Conservation (phyloP, 2,888 invertebrate species). For the Caradrina clavipalpis region DNA sequence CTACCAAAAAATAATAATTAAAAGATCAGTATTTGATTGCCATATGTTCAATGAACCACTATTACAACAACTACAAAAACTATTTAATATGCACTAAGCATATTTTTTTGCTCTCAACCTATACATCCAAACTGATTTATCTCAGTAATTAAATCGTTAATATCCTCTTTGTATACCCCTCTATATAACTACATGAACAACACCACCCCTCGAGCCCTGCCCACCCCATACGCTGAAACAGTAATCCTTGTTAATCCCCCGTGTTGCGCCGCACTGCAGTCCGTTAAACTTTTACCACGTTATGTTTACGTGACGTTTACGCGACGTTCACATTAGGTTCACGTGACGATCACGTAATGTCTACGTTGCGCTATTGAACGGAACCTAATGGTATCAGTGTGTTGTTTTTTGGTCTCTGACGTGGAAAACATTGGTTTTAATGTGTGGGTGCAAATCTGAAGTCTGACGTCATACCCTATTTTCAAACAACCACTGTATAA, state of each 20-base stretch:
- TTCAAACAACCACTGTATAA: too few species aligned
- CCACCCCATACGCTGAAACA: constrained; percentile 8
- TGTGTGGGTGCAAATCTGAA: constrained; percentile 14
- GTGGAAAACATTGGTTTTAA: constrained; percentile 7
- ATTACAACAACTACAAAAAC: too few species aligned
- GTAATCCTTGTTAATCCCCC: constrained; percentile 36
- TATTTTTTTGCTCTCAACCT: too few species aligned
- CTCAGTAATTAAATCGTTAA: too few species aligned
- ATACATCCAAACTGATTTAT: too few species aligned
- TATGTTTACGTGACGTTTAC: constrained; percentile 38
- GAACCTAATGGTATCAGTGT: constrained; percentile 21
- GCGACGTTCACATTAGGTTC: constrained; percentile 12
- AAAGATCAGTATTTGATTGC: too few species aligned
- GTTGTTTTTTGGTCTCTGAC: constrained; percentile 20
- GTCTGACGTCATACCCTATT: constrained; percentile 36
- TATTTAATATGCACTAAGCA: too few species aligned
- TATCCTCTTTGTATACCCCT: too few species aligned
- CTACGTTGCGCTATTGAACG: constrained; percentile 42
- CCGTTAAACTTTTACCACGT: constrained; percentile 44
- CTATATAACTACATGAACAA: neutral
- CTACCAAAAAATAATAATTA: too few species aligned
- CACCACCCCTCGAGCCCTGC: neutral
- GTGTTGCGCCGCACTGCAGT: constrained; percentile 60
- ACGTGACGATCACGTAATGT: too few species aligned
- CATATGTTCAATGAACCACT: too few species aligned